Evolutionary conservation across 2,113 vertebrate species (phyloP).

Genomic region (Nesoenas mayeri): DNA sequence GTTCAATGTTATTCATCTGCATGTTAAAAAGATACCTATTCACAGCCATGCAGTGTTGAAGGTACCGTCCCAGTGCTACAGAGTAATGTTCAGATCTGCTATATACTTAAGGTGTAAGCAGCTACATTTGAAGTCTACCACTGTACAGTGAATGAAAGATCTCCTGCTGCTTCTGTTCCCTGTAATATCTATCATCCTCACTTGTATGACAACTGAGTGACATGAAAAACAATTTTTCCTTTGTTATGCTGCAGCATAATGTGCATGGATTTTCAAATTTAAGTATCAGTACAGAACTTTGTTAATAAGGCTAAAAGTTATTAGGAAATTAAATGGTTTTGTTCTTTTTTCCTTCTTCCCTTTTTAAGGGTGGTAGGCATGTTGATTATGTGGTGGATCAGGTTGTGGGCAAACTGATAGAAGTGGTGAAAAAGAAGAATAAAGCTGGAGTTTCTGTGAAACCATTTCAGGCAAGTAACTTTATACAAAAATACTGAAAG

Average conservation of each 20-base stretch:
- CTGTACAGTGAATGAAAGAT: neutral
- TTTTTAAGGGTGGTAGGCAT: constrained; percentile 90
- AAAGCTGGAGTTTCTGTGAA: constrained; percentile 98
- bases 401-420: constrained; percentile 95
- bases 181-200: neutral
- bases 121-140: neutral
- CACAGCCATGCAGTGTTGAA: neutral
- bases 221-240: neutral
- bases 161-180: neutral
- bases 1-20: neutral
- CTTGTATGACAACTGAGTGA: neutral
- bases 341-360: neutral
- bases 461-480: constrained; percentile 92
- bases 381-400: constrained; percentile 98
- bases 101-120: neutral
- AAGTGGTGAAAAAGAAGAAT: constrained; percentile 99
- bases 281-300: neutral
- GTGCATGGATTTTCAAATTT: neutral
- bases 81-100: neutral
- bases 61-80: neutral
- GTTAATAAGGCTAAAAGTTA: neutral
- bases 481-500: neutral
- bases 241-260: neutral
- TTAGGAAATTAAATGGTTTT: neutral
- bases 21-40: neutral